A percentile compares a stretch with the other conserved stretches of the same genome.
Evolutionary conservation across 2,888 invertebrate species (phyloP).

Genomic region (Ptilodon capucinus): DNA sequence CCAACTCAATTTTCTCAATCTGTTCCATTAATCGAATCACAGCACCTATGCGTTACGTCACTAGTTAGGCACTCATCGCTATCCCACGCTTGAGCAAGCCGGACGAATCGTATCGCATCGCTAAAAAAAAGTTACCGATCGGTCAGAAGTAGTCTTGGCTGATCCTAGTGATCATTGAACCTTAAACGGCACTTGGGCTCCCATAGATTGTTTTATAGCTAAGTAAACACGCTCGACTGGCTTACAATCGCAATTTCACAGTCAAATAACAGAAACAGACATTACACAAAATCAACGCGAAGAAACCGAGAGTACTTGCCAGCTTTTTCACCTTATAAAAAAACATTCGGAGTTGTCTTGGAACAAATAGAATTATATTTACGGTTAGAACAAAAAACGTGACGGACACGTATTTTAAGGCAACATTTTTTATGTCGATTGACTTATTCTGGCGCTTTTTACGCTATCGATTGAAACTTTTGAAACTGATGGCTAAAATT

Average conservation of each 20-base stretch:
- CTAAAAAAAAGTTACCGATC: constrained; percentile 57
- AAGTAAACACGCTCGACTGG: constrained; percentile 46
- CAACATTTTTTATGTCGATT: not conserved
- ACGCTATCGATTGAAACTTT: not conserved
- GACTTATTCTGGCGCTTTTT: not conserved
- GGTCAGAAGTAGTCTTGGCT: constrained; percentile 42
- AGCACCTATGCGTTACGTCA: constrained; percentile 50
- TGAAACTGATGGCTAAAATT: no score
- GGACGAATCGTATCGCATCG: constrained; percentile 42
- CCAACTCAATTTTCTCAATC: constrained; percentile 67
- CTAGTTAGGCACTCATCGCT: constrained; percentile 41
- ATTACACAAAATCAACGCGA: constrained; percentile 32
- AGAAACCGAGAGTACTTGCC: constrained; percentile 34
- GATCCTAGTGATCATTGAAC: constrained; percentile 62
- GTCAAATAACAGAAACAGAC: constrained; percentile 49
- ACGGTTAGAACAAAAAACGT: constrained; percentile 21
- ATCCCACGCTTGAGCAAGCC: constrained; percentile 60
- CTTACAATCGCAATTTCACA: constrained; percentile 55
- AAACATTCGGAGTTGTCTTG: constrained; percentile 23
- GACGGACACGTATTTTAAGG: constrained; percentile 9
- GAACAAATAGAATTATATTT: constrained; percentile 28
- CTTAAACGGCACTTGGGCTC: constrained; percentile 45
- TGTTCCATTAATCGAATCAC: constrained; percentile 70
- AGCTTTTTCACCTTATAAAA: constrained; percentile 25
- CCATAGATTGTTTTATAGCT: constrained; percentile 45